A percentile compares a stretch with the other conserved stretches of the same genome.
These are phyloP conservation scores for Latheticus oryzae DNA, from an alignment of 2,888 invertebrate genomes.

Conservation along the genomic window DNA sequence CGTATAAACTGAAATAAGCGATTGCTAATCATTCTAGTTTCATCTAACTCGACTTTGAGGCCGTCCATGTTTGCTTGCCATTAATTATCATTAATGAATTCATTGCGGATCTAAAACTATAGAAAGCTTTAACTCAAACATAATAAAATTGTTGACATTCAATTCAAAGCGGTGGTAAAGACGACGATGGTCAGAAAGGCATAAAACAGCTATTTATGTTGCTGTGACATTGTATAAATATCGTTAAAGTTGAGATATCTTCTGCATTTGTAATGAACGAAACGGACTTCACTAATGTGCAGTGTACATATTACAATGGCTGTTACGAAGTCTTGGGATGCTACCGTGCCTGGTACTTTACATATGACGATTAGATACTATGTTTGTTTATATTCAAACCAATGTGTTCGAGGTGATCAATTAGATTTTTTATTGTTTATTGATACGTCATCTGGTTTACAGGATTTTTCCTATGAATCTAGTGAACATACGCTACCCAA, in stretches of 20 bases:
- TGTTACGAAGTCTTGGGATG: constrained; percentile 38
- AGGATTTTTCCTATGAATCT: constrained; percentile 9
- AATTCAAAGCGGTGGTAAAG: constrained; percentile 7
- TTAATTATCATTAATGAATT: constrained; percentile 40
- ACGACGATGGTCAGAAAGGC: constrained; percentile 34
- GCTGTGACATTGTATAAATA: constrained; percentile 43
- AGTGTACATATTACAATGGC: constrained; percentile 50
- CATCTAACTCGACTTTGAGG: too few relatives aligned
- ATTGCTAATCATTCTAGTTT: too few relatives aligned
- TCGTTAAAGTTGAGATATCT: constrained; percentile 52
- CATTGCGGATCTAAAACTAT: constrained; percentile 7
- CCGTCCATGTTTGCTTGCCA: constrained; percentile 31
- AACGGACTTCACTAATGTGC: constrained; percentile 47
- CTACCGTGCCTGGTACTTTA: constrained; percentile 49
- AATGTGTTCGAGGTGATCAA: constrained; percentile 13
- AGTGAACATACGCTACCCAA: too few relatives aligned
- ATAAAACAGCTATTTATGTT: constrained; percentile 32
- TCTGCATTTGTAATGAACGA: constrained; percentile 51
- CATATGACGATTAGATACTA: constrained; percentile 26
- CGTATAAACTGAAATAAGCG: too few relatives aligned
- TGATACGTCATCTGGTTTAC: not conserved
- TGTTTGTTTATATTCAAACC: constrained; percentile 1
- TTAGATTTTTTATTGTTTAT: constrained; percentile 16
- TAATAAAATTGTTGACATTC: constrained; percentile 36
- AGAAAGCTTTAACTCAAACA: constrained; percentile 31